Base-by-base conservation (phyloP, 2,797 vertebrate species). In the Rhincodon typus region DNA sequence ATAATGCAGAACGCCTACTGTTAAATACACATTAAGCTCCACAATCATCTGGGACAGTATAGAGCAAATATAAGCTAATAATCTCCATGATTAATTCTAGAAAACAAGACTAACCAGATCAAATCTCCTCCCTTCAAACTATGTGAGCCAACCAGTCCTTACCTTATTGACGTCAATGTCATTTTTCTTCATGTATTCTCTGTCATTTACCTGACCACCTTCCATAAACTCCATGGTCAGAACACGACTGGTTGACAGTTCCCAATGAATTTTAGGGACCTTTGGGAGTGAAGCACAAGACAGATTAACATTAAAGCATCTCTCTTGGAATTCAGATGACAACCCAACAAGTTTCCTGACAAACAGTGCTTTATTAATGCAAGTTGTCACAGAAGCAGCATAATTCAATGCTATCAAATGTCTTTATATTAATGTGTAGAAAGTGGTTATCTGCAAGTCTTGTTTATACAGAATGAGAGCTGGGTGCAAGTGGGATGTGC, bases 211-310 rank as follows among this genome's bases (percentile, higher is more conserved):
- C 96, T 99, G 98, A 3, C 99, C 99, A 0, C 99, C 99, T 25
- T 99, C 99, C 84, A 98, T 97, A 96, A 99, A 99, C 93, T 99
- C 99, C 99, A 99, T 99, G 96, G 98, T 98, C 95, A 99, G 98
- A 91, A 99, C 98, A 0, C 99, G 98, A 96, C 97, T 98, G 69
- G 98, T 99, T 91, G 98, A 99, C 94, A 99, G 97, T 34, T 99
- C 98, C 99, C 99, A 99, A 96, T 98, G 97, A 97, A 99, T 99
- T 82, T 96, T 97, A 10, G 99, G 99, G 38, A 99, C 98, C 99
- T 99, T 21, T 72, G 30, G 46, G 46, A 34, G 57, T 27, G 70
- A 77, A 25, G 74, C 70, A 77, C 27, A 77, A 27, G 46, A 53
- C 46, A 77, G 38, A 70, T 72, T 10, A 17, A 21, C 21, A 25